Conservation (phyloP, 1,140 invertebrate genomes). For the Meloidogyne floridensis region DNA sequence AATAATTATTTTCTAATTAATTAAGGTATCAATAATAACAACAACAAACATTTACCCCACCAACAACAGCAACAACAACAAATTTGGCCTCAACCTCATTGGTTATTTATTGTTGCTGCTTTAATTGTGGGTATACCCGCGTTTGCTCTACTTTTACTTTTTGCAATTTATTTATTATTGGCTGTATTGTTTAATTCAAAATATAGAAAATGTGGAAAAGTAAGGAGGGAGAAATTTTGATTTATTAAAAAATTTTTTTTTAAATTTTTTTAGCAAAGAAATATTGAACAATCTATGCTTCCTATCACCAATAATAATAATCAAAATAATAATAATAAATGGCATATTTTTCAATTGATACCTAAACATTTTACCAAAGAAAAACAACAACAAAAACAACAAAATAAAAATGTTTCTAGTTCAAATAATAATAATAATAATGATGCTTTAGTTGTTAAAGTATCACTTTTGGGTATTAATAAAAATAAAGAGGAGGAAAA, state of each 20-base stretch:
- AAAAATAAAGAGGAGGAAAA: too few species aligned
- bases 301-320: not conserved
- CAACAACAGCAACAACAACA: not conserved
- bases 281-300: not conserved
- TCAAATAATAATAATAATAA: too few species aligned
- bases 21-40: not conserved
- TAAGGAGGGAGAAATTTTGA: not conserved
- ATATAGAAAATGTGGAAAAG: not conserved
- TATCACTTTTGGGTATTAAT: too few species aligned
- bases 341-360: not conserved
- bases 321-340: not conserved
- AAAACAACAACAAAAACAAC: not conserved
- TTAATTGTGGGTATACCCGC: not conserved
- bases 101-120: not conserved
- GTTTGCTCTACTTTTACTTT: conserved; percentile 1
- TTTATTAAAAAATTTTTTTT: not conserved
- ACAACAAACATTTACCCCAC: not conserved
- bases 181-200: not conserved
- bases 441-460: too few species aligned
- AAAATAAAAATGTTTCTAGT: too few species aligned
- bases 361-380: not conserved
- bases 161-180: not conserved
- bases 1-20: not conserved
- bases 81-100: not conserved
- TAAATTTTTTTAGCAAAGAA: not conserved